phyloP scores from a whole-genome alignment of 2,888 invertebrate genomes.

The Apotomis betuletana region DNA sequence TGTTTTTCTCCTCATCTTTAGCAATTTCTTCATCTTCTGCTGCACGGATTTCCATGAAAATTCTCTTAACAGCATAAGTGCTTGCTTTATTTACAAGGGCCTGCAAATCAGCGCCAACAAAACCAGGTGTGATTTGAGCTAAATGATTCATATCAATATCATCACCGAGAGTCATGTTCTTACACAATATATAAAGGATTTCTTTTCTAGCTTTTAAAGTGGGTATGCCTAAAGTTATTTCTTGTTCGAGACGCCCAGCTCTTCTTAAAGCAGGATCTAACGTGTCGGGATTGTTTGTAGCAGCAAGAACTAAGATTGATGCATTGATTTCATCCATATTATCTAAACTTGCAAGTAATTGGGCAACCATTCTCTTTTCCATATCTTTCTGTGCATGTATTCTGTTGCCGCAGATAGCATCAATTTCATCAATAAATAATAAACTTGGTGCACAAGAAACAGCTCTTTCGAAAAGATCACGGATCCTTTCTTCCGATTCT shows the following conservation, averaged over 20 bases:
- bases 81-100: conserved; percentile 94
- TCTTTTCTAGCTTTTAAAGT: conserved; percentile 91
- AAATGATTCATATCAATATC: conserved; percentile 89
- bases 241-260: conserved; percentile 96
- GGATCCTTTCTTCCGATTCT: conserved; percentile 96
- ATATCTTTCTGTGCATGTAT: conserved; percentile 96
- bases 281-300: conserved; percentile 96
- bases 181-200: conserved; percentile 89
- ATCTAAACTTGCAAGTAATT: conserved; percentile 94
- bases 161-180: conserved; percentile 86
- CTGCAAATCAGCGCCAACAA: conserved; percentile 96
- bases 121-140: conserved; percentile 96
- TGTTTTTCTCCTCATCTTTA: conserved; percentile 45
- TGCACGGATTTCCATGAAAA: conserved; percentile 68
- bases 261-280: conserved; percentile 96
- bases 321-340: conserved; percentile 84
- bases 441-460: conserved; percentile 89
- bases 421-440: conserved; percentile 98
- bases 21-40: conserved; percentile 49
- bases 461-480: conserved; percentile 95
- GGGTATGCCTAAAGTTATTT: conserved; percentile 97
- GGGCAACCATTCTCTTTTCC: conserved; percentile 97
- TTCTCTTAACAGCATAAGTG: conserved; percentile 90
- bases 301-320: conserved; percentile 94
- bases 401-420: conserved; percentile 96